Evolutionary conservation across 2,888 invertebrate genomes (phyloP), one percentile per base, ranked within the genome.

Genomic region (Nycteola revayana): DNA sequence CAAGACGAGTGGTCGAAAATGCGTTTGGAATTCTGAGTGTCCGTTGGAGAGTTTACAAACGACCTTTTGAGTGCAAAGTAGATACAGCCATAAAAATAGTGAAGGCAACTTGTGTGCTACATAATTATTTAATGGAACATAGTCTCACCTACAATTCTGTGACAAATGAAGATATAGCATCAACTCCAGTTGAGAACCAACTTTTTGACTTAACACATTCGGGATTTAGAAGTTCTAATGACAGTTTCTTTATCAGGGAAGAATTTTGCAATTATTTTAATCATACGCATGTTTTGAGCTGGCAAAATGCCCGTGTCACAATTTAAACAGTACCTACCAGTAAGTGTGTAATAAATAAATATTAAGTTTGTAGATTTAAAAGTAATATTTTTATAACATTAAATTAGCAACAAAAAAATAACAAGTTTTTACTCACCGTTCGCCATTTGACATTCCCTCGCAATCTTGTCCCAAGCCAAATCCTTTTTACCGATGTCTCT

Each of bases 401-500:
- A n/a, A n/a, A n/a, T n/a, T n/a, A n/a, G n/a, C n/a, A n/a, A n/a
- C n/a, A n/a, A n/a, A n/a, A n/a, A n/a, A n/a, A n/a, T n/a, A n/a
- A n/a, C n/a, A n/a, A n/a, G n/a, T n/a, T n/a, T n/a, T n/a, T n/a
- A n/a, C n/a, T n/a, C n/a, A n/a, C n/a, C 50, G 11, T 40, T 47
- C 20, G 25, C 35, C 35, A 60, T 39, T 28, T 45, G 46, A 36
- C 55, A 55, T 23, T 57, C 44, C 35, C 33, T 42, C 9, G 55
- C 58, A 20, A 62, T 45, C 5, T 17, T 9, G 8, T 57, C 46
- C 59, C 60, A 60, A 22, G 45, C 47, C 28, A 44, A 32, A 28
- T 51, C 49, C 42, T 60, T 62, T 14, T 43, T 41, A 6, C 14
- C n/a, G n/a, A n/a, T n/a, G n/a, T n/a, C n/a, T n/a, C n/a, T n/a